These are phyloP conservation scores for Parauchenoglanis ngamensis DNA, from an alignment of 2,797 vertebrate genomes.

Conservation along the genomic window DNA sequence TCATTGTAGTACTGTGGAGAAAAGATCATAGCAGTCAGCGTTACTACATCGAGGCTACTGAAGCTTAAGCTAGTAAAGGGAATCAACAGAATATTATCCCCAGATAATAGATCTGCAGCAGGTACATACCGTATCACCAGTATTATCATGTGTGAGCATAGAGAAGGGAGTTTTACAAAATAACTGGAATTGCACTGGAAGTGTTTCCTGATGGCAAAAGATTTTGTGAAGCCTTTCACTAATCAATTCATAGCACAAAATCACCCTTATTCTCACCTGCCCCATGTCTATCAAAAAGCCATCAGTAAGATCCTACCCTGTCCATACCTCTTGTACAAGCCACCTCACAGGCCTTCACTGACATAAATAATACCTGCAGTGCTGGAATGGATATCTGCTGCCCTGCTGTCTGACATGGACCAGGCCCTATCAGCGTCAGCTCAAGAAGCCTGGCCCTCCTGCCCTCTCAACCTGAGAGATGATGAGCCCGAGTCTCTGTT, in stretches of 20 bases:
- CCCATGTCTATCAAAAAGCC: neutral
- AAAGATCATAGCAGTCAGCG: slow-evolving; percentile 30
- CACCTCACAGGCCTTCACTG: neutral
- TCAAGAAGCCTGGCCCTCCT: neutral
- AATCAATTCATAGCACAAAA: neutral
- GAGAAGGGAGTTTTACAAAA: neutral
- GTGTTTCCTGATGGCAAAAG: neutral
- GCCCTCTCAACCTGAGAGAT: slow-evolving; percentile 24
- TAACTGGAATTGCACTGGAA: neutral
- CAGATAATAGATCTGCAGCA: neutral
- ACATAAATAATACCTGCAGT: slow-evolving; percentile 24
- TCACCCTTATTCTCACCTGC: neutral
- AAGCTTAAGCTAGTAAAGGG: neutral
- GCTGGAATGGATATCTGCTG: slow-evolving; percentile 3
- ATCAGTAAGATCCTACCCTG: neutral
- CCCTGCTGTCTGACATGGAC: slow-evolving; percentile 25
- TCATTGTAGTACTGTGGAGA: slow-evolving; percentile 75
- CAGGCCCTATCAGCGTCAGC: neutral
- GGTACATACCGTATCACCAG: neutral
- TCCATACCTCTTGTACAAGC: neutral
- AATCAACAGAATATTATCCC: neutral
- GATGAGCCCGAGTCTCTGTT: neutral
- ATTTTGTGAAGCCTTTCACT: neutral
- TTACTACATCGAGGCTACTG: neutral
- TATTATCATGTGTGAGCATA: neutral